Evolutionary conservation across 1,140 invertebrate genomes (phyloP).

Genomic region (Stegodyphus mimosarum): DNA sequence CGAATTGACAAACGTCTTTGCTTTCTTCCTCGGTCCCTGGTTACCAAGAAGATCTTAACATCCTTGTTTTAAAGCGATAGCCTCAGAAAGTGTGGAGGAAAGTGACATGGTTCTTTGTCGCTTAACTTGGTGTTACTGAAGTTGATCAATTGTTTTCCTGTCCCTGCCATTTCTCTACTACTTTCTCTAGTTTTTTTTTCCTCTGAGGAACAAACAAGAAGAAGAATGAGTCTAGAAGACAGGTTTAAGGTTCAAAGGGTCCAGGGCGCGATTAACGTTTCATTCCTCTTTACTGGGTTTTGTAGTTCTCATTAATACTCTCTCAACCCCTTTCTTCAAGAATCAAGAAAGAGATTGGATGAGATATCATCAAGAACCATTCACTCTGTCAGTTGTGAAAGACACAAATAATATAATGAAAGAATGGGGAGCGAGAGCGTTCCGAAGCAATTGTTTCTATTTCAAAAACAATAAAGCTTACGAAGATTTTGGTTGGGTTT

Average conservation of each 20-base stretch:
- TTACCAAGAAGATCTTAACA: conserved; percentile 12
- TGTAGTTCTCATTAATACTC: no score
- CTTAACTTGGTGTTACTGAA: conserved; percentile 37
- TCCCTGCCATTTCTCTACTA: conserved; percentile 40
- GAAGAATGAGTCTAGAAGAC: conserved; percentile 41
- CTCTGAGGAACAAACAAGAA: background rate
- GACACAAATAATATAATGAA: no score
- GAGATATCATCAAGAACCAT: no score
- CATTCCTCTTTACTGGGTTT: no score
- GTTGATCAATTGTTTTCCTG: conserved; percentile 59
- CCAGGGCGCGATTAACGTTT: conserved; percentile 35
- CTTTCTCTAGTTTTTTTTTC: conserved; percentile 17
- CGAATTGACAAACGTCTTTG: conserved; percentile 32
- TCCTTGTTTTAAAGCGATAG: conserved; percentile 26
- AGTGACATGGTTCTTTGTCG: conserved; percentile 37
- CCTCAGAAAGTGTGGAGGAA: background rate
- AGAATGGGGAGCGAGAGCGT: no score
- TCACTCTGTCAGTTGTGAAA: no score
- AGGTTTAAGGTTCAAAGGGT: conserved; percentile 44
- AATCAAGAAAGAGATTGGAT: no score
- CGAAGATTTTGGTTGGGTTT: no score
- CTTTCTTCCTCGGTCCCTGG: background rate
- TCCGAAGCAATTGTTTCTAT: no score
- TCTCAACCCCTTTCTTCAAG: no score
- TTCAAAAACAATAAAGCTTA: no score